These are phyloP conservation scores for Pantherophis vulpinus DNA, from an alignment of 2,797 vertebrate species.

Conservation along the genomic window DNA sequence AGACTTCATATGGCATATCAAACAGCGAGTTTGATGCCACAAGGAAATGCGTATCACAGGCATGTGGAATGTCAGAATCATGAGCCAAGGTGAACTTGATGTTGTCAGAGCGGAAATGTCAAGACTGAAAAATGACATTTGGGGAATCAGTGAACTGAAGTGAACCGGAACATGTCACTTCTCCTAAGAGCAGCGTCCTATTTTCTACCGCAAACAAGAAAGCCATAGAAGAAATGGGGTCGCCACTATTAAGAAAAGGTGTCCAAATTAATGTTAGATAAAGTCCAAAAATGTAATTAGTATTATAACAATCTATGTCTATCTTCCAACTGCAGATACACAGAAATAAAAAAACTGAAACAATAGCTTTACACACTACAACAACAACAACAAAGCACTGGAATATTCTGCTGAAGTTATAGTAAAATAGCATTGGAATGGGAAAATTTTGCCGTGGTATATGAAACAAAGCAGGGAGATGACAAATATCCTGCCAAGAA, in stretches of 20 bases:
- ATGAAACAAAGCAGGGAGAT: background rate
- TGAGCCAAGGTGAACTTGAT: background rate
- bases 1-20: background rate
- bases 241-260: background rate
- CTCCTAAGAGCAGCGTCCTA: background rate
- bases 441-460: background rate
- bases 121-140: background rate
- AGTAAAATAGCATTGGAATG: background rate
- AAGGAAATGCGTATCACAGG: background rate
- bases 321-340: background rate
- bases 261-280: background rate
- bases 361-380: background rate
- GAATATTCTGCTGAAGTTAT: background rate
- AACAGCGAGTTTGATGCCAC: background rate
- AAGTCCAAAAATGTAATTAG: background rate
- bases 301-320: background rate
- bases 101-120: background rate
- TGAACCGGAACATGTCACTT: background rate
- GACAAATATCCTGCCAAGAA: background rate
- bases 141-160: background rate
- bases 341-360: background rate
- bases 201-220: background rate
- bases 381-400: background rate
- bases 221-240: background rate
- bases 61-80: background rate